phyloP scores from a whole-genome alignment of 2,797 vertebrate genomes.

The Agapornis canus region DNA sequence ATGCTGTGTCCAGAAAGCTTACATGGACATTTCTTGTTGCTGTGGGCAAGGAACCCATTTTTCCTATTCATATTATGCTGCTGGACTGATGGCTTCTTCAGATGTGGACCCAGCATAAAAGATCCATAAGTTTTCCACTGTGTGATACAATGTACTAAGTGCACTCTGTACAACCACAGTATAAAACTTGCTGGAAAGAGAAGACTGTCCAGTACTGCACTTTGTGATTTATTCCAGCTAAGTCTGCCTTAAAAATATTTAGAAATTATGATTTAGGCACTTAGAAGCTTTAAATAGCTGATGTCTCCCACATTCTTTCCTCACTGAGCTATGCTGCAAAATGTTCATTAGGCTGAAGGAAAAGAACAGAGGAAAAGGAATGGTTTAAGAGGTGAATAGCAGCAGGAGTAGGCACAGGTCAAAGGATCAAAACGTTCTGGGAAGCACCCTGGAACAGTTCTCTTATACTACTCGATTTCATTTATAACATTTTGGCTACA shows the following conservation, averaged over 20 bases:
- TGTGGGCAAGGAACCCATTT: background rate
- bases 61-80: background rate
- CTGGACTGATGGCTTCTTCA: rapidly evolving
- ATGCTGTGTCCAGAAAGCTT: background rate
- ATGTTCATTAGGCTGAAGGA: background rate
- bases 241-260: background rate
- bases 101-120: background rate
- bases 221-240: background rate
- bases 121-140: background rate
- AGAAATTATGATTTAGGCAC: background rate
- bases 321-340: background rate
- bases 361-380: background rate
- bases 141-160: background rate
- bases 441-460: background rate
- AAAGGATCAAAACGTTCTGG: background rate
- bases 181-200: background rate
- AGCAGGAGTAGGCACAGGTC: background rate
- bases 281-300: background rate
- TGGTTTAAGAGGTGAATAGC: background rate
- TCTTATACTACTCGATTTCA: background rate
- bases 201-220: background rate
- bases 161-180: background rate
- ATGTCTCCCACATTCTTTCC: background rate
- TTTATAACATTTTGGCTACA: background rate
- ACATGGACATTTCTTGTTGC: background rate